phyloP scores from a whole-genome alignment of 2,113 vertebrate species.

The Corythoichthys intestinalis region DNA sequence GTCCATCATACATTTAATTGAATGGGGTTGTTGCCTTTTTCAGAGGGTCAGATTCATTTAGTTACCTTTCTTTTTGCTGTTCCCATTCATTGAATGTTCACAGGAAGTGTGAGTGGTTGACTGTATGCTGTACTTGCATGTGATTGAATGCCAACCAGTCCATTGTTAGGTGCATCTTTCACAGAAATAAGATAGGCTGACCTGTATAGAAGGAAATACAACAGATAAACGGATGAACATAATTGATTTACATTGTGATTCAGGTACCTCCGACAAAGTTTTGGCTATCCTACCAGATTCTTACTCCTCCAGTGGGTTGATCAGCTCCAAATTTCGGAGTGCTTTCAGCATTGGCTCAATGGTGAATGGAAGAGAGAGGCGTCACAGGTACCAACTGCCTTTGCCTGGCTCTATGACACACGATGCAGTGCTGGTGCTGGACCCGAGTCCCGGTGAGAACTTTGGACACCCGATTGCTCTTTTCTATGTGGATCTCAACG shows the following conservation, averaged over 20 bases:
- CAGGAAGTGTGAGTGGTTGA: too few relatives aligned
- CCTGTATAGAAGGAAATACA: too few relatives aligned
- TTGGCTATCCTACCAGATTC: slow-evolving; percentile 74
- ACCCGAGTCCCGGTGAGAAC: slow-evolving; percentile 74
- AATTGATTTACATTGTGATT: background rate
- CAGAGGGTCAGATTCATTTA: too few relatives aligned
- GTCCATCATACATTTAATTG: too few relatives aligned
- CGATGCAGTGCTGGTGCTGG: slow-evolving; percentile 74
- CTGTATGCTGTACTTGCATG: too few relatives aligned
- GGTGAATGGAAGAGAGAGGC: slow-evolving; percentile 28
- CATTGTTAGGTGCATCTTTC: too few relatives aligned
- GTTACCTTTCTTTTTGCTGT: too few relatives aligned
- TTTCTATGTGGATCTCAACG: slow-evolving; percentile 76
- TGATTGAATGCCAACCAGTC: too few relatives aligned
- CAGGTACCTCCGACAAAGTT: slow-evolving; percentile 65
- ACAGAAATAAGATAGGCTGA: too few relatives aligned
- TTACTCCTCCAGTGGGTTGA: slow-evolving; percentile 28
- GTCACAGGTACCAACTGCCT: slow-evolving; percentile 40
- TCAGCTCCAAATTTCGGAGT: slow-evolving; percentile 34
- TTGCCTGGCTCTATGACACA: slow-evolving; percentile 56
- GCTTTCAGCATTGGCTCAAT: slow-evolving; percentile 24
- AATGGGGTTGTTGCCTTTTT: too few relatives aligned
- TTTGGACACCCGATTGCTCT: slow-evolving; percentile 75
- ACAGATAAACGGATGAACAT: background rate
- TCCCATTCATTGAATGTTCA: too few relatives aligned